Evolutionary conservation across 1,140 invertebrate genomes (phyloP), one percentile per base, ranked within the genome.

Genomic region (Lepidurus packardi): DNA sequence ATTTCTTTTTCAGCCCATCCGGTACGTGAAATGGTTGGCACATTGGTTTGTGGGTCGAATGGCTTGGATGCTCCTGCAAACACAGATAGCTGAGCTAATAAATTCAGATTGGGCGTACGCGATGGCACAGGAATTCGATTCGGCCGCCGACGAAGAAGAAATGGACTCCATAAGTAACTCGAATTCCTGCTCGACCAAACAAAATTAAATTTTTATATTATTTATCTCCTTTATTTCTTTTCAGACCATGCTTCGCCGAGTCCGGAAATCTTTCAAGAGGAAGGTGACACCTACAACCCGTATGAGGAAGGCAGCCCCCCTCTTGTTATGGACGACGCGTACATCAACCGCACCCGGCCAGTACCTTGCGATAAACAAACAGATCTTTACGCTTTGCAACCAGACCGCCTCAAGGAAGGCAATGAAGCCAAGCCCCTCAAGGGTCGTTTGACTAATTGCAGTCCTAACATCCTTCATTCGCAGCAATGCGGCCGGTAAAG

Each of bases 371-470:
- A 95, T 84, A 92, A 94, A 80, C 92, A 92, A 83, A 92, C 93
- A 0, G 92, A 95, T 84, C 88, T 97, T 1, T 96, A 95, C 84
- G 91, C 93, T 78, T 84, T 96, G 13, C 92, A 95, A 85, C 92
- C 92, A 0, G 90, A 92, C 34, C 87, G 91, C 78, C 87, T 95
- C 7, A 93, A 92, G 80, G 91, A 91, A 45, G 93, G 92, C 80
- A 91, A 91, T 1, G 88, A 89, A 81, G 91, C 89, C 80, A 91
- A 92, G 84, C 91, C 92, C 5, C 85, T 94, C 0, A 92, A 95
- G 85, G 94, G 93, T n/a, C 94, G 94, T 84, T 86, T 96, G 1
- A 95, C 93, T 1, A 95, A 95, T 84, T 96, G 94, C 83, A 93
- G 95, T 83, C 89, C 91, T 42, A 93, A 92, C 24, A 93, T 43